These are phyloP conservation scores for Illadopsis cleaveri DNA, from an alignment of 2,113 vertebrate species.

Conservation along the genomic window DNA sequence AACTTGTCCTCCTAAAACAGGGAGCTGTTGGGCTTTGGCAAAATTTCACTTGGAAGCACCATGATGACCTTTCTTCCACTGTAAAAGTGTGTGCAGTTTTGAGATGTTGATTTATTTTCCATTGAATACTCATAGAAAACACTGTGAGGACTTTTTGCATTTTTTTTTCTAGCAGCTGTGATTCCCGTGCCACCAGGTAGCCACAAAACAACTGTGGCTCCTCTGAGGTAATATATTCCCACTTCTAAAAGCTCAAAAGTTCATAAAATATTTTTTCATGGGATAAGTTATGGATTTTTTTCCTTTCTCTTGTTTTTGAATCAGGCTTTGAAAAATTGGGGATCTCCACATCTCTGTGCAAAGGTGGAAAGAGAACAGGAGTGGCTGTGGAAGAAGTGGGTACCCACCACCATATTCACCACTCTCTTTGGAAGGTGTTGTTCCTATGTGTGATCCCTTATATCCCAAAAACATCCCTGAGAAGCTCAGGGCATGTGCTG, in stretches of 20 bases:
- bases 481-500: not conserved
- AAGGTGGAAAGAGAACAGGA: not conserved
- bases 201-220: not conserved
- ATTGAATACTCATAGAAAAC: not conserved
- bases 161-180: not conserved
- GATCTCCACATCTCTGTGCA: rapidly evolving
- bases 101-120: not conserved
- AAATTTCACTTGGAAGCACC: not conserved
- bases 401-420: not conserved
- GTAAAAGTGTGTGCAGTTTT: not conserved
- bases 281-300: not conserved
- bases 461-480: not conserved
- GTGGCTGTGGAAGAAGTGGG: rapidly evolving
- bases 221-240: not conserved
- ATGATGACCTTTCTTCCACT: not conserved
- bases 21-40: not conserved
- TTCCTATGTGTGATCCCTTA: not conserved
- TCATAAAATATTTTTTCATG: not conserved
- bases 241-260: not conserved
- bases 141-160: not conserved
- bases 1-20: not conserved
- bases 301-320: not conserved
- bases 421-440: not conserved
- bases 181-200: not conserved
- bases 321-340: not conserved